Conservation (phyloP, 2,113 vertebrate genomes). For the Amazona guildingii region DNA sequence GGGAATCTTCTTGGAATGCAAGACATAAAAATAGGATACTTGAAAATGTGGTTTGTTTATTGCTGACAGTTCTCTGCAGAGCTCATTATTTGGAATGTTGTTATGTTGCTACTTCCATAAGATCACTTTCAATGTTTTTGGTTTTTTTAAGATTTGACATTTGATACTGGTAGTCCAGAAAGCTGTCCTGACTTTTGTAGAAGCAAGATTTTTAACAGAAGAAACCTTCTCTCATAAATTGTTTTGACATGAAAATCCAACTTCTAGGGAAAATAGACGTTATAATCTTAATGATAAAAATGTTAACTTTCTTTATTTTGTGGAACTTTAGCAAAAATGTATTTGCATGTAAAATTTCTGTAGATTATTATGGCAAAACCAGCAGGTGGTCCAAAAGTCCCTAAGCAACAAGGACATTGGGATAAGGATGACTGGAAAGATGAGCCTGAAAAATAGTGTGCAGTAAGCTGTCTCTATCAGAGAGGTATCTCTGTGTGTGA, state of each 20-base stretch:
- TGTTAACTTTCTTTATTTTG: not conserved
- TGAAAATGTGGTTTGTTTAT: not conserved
- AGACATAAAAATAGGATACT: not conserved
- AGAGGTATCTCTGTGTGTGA: not conserved
- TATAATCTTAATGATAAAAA: not conserved
- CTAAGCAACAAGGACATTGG: constrained; percentile 91
- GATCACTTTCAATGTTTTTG: not conserved
- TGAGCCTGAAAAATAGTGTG: constrained; percentile 79
- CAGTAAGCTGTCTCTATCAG: constrained; percentile 67
- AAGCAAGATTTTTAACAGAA: not conserved
- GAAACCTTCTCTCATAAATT: not conserved
- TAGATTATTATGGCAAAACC: constrained; percentile 96
- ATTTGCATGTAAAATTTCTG: constrained; percentile 66
- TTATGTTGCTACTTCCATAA: not conserved
- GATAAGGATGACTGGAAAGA: constrained; percentile 91
- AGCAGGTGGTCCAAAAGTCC: constrained; percentile 88
- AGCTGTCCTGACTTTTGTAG: not conserved
- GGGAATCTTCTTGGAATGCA: not conserved
- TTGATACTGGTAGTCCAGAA: not conserved
- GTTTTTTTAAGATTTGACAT: not conserved
- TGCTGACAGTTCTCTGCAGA: not conserved
- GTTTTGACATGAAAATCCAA: not conserved
- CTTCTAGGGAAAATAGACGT: not conserved
- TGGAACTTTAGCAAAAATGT: not conserved
- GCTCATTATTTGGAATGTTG: not conserved